Evolutionary conservation across 1,140 invertebrate genomes (phyloP), one percentile per base, ranked within the genome.

Genomic region (Uloborus diversus): DNA sequence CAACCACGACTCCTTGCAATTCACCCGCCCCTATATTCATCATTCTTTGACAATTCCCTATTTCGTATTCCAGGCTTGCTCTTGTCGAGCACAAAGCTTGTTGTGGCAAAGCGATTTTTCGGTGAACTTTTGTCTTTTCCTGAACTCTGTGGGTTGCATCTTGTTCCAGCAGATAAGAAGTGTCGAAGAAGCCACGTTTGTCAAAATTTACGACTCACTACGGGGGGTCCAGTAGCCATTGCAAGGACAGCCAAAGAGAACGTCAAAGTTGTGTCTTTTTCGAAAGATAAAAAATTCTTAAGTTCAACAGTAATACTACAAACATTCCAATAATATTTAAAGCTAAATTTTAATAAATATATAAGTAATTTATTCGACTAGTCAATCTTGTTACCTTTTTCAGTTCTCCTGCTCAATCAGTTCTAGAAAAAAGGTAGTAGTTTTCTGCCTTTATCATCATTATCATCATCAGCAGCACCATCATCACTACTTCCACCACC

Each of bases 131-230:
- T 56, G 56, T 56, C 56, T 59, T 59, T 20, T 2, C 9, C 13
- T 13, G 25, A 3, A 30, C 69, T 35, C 69, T 2, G 37, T 61
- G 56, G 69, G 69, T 61, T 13, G 69, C 69, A 47, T 42, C 53
- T 59, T 73, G 69, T 61, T 37, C 14, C 35, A 23, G 3, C 37
- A n/a, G 56, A 73, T 49, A 61, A 32, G 53, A 61, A 37, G 69
- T 61, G 69, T 61, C 56, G 53, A 61, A 42, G 33, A 42, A 33
- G 69, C 3, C 23, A 35, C 61, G 69, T 73, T 73, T 14, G 27
- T 28, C 14, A 27, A 61, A 47, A 73, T 73, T 73, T 73, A 73
- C 56, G 13, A 13, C 27, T 56, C 69, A 27, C 69, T 42, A 30
- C 69, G 33, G 69, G 69, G 13, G 57, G 69, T 73, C 33, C 23